Conservation (phyloP, 2,888 invertebrate species). For the Stomorhina lunata region DNA sequence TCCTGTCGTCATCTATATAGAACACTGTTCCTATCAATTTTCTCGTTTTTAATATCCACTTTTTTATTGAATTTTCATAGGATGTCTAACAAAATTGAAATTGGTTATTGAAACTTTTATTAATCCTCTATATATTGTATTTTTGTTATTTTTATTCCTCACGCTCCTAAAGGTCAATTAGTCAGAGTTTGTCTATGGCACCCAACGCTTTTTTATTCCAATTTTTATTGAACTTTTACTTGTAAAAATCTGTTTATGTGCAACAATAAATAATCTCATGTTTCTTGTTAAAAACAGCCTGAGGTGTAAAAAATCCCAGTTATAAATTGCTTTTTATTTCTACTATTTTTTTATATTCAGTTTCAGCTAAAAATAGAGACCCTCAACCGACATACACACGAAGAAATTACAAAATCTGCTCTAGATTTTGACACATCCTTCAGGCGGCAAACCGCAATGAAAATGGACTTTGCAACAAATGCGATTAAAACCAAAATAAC, state of each 20-base stretch:
- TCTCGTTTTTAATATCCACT: no score
- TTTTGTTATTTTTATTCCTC: no score
- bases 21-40: no score
- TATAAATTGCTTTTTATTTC: conserved; percentile 47
- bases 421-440: conserved; percentile 60
- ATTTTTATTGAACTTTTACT: conserved; percentile 26
- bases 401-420: conserved; percentile 58
- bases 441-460: conserved; percentile 44
- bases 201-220: neutral
- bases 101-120: no score
- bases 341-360: conserved; percentile 4
- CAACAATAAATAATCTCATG: neutral
- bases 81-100: no score
- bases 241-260: neutral
- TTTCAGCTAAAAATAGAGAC: neutral
- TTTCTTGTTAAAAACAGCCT: conserved; percentile 32
- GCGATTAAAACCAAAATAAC: conserved; percentile 1
- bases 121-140: no score
- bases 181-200: neutral
- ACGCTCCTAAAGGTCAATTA: conserved; percentile 26
- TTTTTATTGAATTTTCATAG: no score
- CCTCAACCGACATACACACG: neutral
- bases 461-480: conserved; percentile 53
- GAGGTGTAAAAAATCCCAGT: conserved; percentile 39
- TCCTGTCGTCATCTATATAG: no score